Base-by-base conservation (phyloP, 2,797 vertebrate genomes). In the Rachycentron canadum region DNA sequence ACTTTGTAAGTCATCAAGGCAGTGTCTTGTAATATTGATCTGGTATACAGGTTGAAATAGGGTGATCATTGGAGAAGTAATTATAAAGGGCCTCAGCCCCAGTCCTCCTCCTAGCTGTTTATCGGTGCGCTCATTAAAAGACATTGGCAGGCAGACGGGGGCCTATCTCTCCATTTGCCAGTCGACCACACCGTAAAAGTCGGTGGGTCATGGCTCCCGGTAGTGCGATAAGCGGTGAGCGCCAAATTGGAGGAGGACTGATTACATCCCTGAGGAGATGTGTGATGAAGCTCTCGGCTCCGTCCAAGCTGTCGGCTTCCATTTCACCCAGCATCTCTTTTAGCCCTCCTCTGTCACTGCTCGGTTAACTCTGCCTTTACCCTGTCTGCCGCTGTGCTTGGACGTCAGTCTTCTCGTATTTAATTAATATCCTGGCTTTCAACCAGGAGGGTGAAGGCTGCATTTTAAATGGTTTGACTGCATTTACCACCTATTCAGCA, bases 181-280 rank as follows among this genome's bases (percentile, higher is more conserved):
- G 88, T 89, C 70, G 84, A 93, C 90, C 91, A 86, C 88, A 81
- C 79, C 67, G 80, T 91, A 91, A 91, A 90, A 90, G 90, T 85
- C 82, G 43, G 73, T 23, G 74, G 86, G 91, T 91, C 91, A 92
- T 84, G 80, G 86, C 90, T 91, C 90, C 92, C 88, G 73, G 76
- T 74, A 61, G 92, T 71, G 82, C 66, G 88, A 92, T 94, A 94
- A 94, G 81, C 76, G 55, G 74, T 36, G 43, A 57, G 81, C 65
- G 79, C 83, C 88, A 93, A 93, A 94, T 91, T 93, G 89, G 85
- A 92, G 84, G 62, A 81, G 87, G 87, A 88, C 91, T 91, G 90
- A 94, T 93, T 92, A 88, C 77, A 43, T 86, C 87, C 88, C 84
- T 1, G 62, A 88, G 87, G 88, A 89, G 81, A 82, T 43, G 63